Evolutionary conservation across 2,888 invertebrate genomes (phyloP).

Genomic region (Acrocera orbiculus): DNA sequence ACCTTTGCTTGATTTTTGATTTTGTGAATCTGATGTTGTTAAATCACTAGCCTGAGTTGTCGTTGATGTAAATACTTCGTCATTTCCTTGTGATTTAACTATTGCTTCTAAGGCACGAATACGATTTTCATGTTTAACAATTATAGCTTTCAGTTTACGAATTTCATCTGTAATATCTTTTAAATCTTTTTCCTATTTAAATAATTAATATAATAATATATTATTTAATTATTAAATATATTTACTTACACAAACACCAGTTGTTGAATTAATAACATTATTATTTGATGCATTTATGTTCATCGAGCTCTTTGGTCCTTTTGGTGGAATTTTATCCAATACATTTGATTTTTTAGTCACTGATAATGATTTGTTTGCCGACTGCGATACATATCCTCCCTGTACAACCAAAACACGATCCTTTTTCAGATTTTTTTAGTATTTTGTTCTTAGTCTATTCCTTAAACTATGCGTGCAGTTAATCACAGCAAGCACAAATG

Average conservation of each 20-base stretch:
- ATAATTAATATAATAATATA: background rate
- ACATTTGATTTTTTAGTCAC: slow-evolving; percentile 66
- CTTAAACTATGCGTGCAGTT: slow-evolving; percentile 23
- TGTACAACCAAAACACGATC: slow-evolving; percentile 49
- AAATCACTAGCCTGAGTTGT: slow-evolving; percentile 6
- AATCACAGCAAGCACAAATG: slow-evolving; percentile 11
- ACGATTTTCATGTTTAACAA: slow-evolving; percentile 77
- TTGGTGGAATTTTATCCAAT: slow-evolving; percentile 46
- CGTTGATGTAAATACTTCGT: slow-evolving; percentile 15
- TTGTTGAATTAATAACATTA: too few relatives aligned
- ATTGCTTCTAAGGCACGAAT: slow-evolving; percentile 31
- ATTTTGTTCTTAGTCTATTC: slow-evolving; percentile 23
- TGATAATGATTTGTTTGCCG: slow-evolving; percentile 39
- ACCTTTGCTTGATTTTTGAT: slow-evolving; percentile 10
- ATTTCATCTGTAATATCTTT: slow-evolving; percentile 80
- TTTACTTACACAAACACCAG: slow-evolving; percentile 6
- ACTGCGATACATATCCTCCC: slow-evolving; percentile 44
- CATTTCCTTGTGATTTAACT: slow-evolving; percentile 21
- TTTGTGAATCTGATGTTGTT: slow-evolving; percentile 3
- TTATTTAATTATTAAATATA: too few relatives aligned
- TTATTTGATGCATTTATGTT: slow-evolving; percentile 22
- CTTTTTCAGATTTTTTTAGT: slow-evolving; percentile 35
- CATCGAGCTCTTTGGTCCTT: slow-evolving; percentile 22
- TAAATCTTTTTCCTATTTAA: slow-evolving; percentile 37
- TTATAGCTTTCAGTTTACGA: slow-evolving; percentile 80